Evolutionary conservation across 2,888 invertebrate species (phyloP), one percentile per base, ranked within the genome.

Genomic region (Mesorhabditis spiculigera): DNA sequence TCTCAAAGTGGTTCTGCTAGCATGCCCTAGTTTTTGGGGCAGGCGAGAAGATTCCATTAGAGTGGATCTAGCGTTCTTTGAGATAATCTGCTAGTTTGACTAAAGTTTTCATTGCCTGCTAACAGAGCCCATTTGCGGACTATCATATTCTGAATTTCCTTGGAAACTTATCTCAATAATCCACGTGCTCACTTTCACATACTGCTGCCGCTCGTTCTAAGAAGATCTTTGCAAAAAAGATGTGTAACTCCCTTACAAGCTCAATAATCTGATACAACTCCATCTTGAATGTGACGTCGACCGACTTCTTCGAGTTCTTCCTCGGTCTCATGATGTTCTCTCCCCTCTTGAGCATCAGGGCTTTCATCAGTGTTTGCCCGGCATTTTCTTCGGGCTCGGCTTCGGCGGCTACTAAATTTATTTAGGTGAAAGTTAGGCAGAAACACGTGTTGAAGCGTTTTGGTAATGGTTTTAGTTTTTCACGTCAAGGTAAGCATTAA

Each of bases 181-280:
- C 75, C 75, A 75, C 8, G 65, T 69, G 43, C 67, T 69, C 13
- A 75, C 66, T 43, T 68, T 44, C 41, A 75, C 75, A 45, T 68
- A 73, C 62, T 75, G 75, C 42, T 75, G 72, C 13, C 73, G 67
- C 65, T 75, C 75, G 63, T 75, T 71, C 73, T 74, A 67, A 44
- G 70, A 44, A 50, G 43, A 1, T 16, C n/a, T 50, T n/a, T 50
- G 8, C 10, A 10, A 50, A 50, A 50, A 10, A 50, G 58, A 13
- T 50, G 8, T n/a, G 58, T 50, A 10, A n/a, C n/a, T 44, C 4
- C 13, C 68, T 44, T 42, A 75, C 75, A 68, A 75, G 65, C 65
- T 75, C 75, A 28, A 75, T 69, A 43, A 73, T 71, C 67, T 75
- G 75, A 65, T 75, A 75, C 8, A 75, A 65, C 28, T 73, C 73